Conservation (phyloP, 2,888 invertebrate species). For the Ashinkailepas kermadecensis region DNA sequence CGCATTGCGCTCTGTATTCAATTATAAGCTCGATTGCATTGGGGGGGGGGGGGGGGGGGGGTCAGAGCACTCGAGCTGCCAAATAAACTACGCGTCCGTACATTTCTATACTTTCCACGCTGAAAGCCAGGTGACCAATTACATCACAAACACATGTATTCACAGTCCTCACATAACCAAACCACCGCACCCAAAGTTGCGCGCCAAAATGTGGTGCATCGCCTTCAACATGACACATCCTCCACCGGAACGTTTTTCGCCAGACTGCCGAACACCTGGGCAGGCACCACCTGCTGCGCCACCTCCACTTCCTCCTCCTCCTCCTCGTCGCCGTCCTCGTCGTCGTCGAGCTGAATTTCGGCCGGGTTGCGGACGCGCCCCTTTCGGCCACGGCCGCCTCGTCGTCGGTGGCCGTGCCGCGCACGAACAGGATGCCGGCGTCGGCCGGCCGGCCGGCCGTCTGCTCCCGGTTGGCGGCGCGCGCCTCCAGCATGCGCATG, state of each 20-base stretch:
- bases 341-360: conserved; percentile 76
- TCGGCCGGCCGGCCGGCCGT: conserved; percentile 36
- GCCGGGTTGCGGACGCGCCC: conserved; percentile 72
- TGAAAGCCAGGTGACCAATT: no score
- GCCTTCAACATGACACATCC: no score
- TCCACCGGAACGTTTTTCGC: conserved; percentile 39
- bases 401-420: conserved; percentile 74
- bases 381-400: conserved; percentile 48
- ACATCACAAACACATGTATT: no score
- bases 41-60: no score
- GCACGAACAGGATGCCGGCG: conserved; percentile 40
- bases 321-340: conserved; percentile 50
- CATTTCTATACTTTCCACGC: no score
- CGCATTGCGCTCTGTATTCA: no score
- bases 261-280: conserved; percentile 84
- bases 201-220: no score
- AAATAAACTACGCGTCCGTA: no score
- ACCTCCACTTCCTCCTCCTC: conserved; percentile 51
- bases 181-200: no score
- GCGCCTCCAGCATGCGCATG: conserved; percentile 76
- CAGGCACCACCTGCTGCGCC: conserved; percentile 76
- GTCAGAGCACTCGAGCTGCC: no score
- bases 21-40: no score
- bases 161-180: no score
- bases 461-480: conserved; percentile 29